Base-by-base conservation (phyloP, 1,140 invertebrate genomes). In the Hypsibius dujardini region DNA sequence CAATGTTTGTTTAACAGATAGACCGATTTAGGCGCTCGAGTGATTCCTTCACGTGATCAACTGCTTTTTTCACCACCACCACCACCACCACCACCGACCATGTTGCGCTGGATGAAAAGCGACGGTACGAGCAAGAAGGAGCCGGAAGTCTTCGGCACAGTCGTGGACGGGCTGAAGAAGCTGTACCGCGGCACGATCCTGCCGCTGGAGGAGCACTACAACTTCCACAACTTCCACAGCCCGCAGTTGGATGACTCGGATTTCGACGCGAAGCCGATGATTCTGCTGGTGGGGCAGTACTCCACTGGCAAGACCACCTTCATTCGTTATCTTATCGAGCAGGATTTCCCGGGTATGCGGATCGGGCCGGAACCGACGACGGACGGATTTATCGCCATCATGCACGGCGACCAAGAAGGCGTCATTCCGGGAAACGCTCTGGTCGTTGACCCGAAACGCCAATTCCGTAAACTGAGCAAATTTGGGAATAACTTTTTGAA, bases 301-400 rank as follows among this genome's bases (percentile, higher is more conserved):
- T 98, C 95, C 0, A 98, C 94, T 1, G 95, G 95, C 74, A 98
- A 98, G 84, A 98, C 95, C 0, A 97, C 94, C 0, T 97, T 98
- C 77, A 98, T 98, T 73, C 88, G 91, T 74, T 95, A 95, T 79
- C 80, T 95, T n/a, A 78, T 95, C 62, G 90, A 95, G 78, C 83
- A 89, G 76, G 92, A 96, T 75, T 96, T 94, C 78, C 92, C 92
- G 45, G 92, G 92, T 46, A 94, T 95, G 72, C 83, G 92, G 72
- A 95, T 96, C 75, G 93, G 93, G 0, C 93, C 93, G 0, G 92
- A 95, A 80, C 91, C 92, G 1, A 99, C 95, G 0, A 99, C 95
- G 2, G 95, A 99, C 81, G 85, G 92, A 69, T 99, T 98, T 78
- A 98, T 98, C 72, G 90, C 90, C 72, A 91, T 98, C 15, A 98